Evolutionary conservation across 2,113 vertebrate species (phyloP).

Genomic region (Ciconia maguari): DNA sequence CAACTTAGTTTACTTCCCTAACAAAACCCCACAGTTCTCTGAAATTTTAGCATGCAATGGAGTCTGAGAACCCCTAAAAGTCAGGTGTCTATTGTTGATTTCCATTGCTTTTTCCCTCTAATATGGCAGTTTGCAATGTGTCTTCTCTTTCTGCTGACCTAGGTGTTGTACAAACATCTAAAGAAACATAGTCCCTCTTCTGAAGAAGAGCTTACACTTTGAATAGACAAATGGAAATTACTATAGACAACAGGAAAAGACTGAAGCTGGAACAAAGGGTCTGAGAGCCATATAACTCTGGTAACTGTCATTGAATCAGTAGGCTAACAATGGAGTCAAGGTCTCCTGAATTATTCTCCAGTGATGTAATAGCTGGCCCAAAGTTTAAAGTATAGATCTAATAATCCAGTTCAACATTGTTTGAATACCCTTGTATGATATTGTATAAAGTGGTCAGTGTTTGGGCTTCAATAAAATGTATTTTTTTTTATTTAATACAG

Average conservation of each 20-base stretch:
- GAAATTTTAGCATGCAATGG: not conserved
- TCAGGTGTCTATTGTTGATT: not conserved
- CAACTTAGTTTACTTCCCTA: not conserved
- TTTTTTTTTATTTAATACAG: not conserved
- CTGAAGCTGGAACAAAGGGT: not conserved
- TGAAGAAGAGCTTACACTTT: not conserved
- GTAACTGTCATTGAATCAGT: not conserved
- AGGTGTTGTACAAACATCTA: not conserved
- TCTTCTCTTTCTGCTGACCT: not conserved
- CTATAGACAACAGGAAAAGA: not conserved
- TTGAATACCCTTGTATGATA: not conserved
- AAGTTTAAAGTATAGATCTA: not conserved
- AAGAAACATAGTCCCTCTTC: not conserved
- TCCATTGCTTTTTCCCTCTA: not conserved
- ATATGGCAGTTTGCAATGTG: not conserved
- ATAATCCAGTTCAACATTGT: not conserved
- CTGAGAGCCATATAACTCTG: not conserved
- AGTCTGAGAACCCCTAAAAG: not conserved
- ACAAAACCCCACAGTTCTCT: accelerated
- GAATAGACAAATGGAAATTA: not conserved
- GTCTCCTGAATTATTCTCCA: not conserved
- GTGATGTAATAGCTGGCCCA: not conserved
- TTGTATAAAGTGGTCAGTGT: not conserved
- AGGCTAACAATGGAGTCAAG: not conserved
- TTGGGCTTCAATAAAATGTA: not conserved